Conservation (phyloP, 2,888 invertebrate species). For the Oscheius sp. region DNA sequence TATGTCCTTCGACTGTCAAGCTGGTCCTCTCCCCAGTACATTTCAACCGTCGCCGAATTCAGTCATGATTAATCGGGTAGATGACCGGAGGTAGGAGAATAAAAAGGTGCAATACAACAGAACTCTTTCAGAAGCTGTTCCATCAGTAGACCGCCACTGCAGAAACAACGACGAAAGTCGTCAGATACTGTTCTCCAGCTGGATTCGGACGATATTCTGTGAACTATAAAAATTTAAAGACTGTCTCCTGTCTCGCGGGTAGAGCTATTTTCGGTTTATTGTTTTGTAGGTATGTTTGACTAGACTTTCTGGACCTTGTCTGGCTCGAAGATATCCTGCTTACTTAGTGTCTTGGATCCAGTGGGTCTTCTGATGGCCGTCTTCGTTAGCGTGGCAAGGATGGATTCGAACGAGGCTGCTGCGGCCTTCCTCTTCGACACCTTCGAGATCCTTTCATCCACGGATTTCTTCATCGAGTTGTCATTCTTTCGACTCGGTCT, state of each 20-base stretch:
- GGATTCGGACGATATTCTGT: conserved; percentile 38
- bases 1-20: conserved; percentile 36
- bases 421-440: background rate
- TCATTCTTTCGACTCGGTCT: too few species aligned
- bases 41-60: conserved; percentile 18
- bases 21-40: conserved; percentile 30
- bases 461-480: background rate
- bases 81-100: background rate
- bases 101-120: background rate
- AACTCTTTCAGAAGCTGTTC: background rate
- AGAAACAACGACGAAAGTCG: conserved; percentile 34
- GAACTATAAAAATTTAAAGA: conserved; percentile 8
- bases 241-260: too few species aligned
- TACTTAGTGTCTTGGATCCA: background rate
- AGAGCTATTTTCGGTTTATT: too few species aligned
- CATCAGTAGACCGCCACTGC: conserved; percentile 26
- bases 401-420: too few species aligned
- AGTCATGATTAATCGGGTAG: background rate
- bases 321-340: background rate
- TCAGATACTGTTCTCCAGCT: conserved; percentile 37
- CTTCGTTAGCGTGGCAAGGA: background rate
- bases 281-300: too few species aligned
- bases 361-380: background rate
- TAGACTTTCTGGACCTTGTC: background rate
- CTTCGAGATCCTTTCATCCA: background rate